Percentiles rank a stretch among this genome's conserved stretches.
These are phyloP conservation scores for Parotia lawesii DNA, from an alignment of 2,113 vertebrate genomes.

Conservation along the genomic window DNA sequence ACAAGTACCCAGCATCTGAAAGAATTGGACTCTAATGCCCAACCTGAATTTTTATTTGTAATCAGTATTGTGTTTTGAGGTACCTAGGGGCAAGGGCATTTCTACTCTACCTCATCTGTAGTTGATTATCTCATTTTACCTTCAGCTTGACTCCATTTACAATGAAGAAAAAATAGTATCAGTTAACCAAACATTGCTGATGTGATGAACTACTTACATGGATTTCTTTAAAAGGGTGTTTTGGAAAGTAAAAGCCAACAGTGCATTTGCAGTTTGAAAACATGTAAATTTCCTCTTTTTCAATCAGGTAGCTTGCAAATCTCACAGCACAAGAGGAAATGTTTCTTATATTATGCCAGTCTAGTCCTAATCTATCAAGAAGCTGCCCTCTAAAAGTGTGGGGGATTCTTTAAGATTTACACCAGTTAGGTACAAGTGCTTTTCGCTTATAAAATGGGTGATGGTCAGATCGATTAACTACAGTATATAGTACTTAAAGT, in stretches of 20 bases:
- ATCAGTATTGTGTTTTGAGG: constrained; percentile 3
- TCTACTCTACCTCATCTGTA: constrained; percentile 32
- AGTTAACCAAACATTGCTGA: constrained; percentile 19
- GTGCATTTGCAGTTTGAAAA: neutral
- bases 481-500: constrained; percentile 39
- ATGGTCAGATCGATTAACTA: constrained; percentile 43
- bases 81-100: constrained; percentile 25
- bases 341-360: neutral
- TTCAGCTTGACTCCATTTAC: constrained; percentile 43
- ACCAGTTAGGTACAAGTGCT: neutral
- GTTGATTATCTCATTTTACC: constrained; percentile 44
- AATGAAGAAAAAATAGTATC: neutral
- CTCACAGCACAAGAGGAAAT: neutral
- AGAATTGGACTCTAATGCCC: neutral
- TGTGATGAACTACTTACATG: constrained; percentile 14
- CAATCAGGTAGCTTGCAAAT: neutral
- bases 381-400: neutral
- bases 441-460: constrained; percentile 17
- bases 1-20: neutral
- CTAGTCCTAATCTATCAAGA: neutral
- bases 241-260: neutral
- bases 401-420: constrained; percentile 13
- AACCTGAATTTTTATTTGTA: constrained; percentile 37
- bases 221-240: constrained; percentile 21
- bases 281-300: neutral